These are phyloP conservation scores for Lathamus discolor DNA, from an alignment of 2,113 vertebrate species.

Conservation along the genomic window DNA sequence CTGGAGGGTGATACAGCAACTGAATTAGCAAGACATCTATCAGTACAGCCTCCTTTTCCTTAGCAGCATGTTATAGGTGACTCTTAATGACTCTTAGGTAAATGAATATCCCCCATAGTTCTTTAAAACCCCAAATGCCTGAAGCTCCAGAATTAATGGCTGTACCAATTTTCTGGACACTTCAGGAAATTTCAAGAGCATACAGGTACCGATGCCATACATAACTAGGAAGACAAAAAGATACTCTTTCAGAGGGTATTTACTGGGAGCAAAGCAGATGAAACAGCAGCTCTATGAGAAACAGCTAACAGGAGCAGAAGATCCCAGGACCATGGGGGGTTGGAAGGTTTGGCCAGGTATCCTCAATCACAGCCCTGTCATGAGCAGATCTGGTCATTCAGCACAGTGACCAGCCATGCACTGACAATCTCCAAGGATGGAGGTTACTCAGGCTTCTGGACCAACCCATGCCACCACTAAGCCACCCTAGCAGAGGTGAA, in stretches of 20 bases:
- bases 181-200: neutral
- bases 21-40: neutral
- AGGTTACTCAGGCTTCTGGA: neutral
- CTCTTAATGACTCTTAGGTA: neutral
- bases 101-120: neutral
- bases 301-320: neutral
- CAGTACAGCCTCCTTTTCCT: neutral
- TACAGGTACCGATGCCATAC: rapidly evolving
- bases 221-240: neutral
- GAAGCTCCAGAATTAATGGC: neutral
- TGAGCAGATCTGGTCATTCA: neutral
- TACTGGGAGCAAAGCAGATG: neutral
- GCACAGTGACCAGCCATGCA: neutral
- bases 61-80: neutral
- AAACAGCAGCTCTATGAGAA: neutral
- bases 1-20: neutral
- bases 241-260: neutral
- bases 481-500: neutral
- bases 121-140: neutral
- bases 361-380: neutral
- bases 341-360: rapidly evolving
- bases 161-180: neutral
- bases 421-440: neutral
- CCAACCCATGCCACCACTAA: neutral
- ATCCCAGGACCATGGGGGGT: neutral